Evolutionary conservation across 2,888 invertebrate species (phyloP), one percentile per base, ranked within the genome.

Genomic region (Lydus trimaculatus): DNA sequence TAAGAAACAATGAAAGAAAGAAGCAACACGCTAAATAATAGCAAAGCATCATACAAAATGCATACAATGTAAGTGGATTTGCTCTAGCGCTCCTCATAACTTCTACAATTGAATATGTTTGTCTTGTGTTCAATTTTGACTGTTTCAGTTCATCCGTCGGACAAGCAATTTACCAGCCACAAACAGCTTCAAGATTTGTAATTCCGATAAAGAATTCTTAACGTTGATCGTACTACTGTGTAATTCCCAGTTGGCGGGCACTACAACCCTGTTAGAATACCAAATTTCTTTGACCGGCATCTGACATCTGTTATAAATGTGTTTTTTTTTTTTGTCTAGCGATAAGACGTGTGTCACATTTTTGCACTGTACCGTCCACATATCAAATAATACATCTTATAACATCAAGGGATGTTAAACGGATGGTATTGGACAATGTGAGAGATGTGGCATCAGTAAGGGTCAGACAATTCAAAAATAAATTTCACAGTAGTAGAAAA

Each of bases 51-150:
- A 82, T 84, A 80, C 81, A 84, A 83, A 81, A 83, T 84, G 82
- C 80, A 84, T 83, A 81, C 75, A 76, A 74, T 79, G 81, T 81
- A 79, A 84, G 83, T 82, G 82, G 81, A 84, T 83, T 83, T 79
- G 79, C 76, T 67, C 60, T 64, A 65, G 75, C 71, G 65, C 66
- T 68, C 59, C 63, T 65, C 52, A 60, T 17, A 61, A 20, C 17
- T 33, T 60, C 7, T 20, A 20, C 20, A 23, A 48, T 20, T 48
- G 48, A 43, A 43, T 48, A 48, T 48, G 20, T 48, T 43, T 17
- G n/a, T 43, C n/a, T 43, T 43, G 11, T 8, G 20, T 48, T 17
- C 20, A 48, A 20, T 48, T 48, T 48, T 48, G 36, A 36, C 63
- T 43, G 64, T 36, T 60, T 28, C 63, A 33, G 23, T 58, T 60